Evolutionary conservation across 2,888 invertebrate genomes (phyloP).

Genomic region (Lacanobia oleracea): DNA sequence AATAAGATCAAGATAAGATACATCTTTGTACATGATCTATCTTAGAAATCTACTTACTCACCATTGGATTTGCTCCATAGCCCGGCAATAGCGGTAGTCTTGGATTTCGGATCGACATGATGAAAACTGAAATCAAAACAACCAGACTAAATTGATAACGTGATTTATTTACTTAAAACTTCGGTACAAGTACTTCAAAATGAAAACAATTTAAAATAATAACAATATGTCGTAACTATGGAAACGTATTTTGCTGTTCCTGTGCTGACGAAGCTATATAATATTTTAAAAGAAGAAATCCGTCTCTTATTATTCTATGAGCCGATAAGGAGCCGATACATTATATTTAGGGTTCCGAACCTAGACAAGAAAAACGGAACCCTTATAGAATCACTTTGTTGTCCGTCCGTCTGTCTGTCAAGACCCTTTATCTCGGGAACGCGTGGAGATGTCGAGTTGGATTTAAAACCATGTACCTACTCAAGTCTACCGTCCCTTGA

Average conservation of each 20-base stretch:
- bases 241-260: conserved; percentile 31
- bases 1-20: neutral
- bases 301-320: too few relatives aligned
- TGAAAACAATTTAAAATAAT: conserved; percentile 41
- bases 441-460: too few relatives aligned
- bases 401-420: too few relatives aligned
- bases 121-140: conserved; percentile 32
- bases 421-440: too few relatives aligned
- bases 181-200: conserved; percentile 33
- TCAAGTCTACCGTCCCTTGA: too few relatives aligned
- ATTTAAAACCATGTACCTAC: too few relatives aligned
- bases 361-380: too few relatives aligned
- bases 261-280: neutral
- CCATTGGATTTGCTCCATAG: conserved; percentile 92
- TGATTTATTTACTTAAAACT: conserved; percentile 30
- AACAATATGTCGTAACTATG: conserved; percentile 41
- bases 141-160: conserved; percentile 35
- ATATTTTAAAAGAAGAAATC: neutral
- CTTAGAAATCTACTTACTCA: conserved; percentile 81
- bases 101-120: conserved; percentile 90
- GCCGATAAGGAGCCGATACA: too few relatives aligned
- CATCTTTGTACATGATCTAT: neutral
- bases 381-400: too few relatives aligned
- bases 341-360: too few relatives aligned
- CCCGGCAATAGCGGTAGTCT: conserved; percentile 94